phyloP scores from a whole-genome alignment of 2,797 vertebrate species.

The Tauraco hartlaubi region DNA sequence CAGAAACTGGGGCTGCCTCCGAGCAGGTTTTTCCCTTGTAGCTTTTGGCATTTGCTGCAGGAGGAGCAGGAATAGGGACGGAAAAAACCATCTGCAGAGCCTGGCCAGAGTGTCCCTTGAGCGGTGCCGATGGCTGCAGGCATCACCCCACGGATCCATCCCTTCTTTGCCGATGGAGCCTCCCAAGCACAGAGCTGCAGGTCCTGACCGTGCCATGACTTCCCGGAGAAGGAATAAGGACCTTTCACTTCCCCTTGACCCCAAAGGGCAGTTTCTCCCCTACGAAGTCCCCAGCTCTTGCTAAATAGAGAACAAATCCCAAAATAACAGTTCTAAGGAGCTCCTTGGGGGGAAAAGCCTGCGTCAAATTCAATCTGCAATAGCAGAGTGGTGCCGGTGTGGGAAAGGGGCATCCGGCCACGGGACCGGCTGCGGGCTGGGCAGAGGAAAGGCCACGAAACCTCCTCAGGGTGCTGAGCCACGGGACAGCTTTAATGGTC shows the following conservation, averaged over 20 bases:
- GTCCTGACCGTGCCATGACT: background rate
- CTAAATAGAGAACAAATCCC: background rate
- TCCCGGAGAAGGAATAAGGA: background rate
- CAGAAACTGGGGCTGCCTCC: background rate
- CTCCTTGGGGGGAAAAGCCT: background rate
- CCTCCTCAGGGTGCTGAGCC: background rate
- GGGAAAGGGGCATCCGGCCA: background rate
- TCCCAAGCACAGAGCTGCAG: background rate
- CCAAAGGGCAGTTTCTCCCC: background rate
- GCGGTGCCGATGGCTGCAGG: background rate
- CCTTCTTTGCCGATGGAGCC: background rate
- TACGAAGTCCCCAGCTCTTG: background rate
- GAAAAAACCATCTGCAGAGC: background rate
- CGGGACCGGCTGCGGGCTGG: background rate
- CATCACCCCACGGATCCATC: background rate
- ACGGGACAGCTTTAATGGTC: background rate
- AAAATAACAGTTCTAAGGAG: background rate
- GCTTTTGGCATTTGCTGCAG: slow-evolving; percentile 25
- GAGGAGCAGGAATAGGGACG: background rate
- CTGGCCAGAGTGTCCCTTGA: background rate
- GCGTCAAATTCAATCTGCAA: background rate
- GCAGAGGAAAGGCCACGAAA: background rate
- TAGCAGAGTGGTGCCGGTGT: background rate
- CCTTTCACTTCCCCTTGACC: background rate
- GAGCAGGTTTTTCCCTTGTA: background rate